phyloP scores from a whole-genome alignment of 2,797 vertebrate genomes.

The Benthosema pterotum region DNA sequence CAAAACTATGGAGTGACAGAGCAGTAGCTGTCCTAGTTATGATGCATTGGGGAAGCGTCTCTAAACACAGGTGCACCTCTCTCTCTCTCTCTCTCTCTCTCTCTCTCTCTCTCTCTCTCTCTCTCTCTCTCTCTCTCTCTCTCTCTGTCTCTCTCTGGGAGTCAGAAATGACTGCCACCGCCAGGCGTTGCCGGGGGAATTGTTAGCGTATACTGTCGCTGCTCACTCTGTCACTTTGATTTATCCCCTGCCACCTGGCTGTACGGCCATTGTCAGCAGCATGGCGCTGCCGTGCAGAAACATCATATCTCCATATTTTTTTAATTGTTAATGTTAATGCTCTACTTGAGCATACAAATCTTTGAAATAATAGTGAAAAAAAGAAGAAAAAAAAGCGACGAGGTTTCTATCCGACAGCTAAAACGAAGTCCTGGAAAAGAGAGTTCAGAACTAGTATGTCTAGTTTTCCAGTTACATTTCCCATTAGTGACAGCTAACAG shows the following conservation, averaged over 20 bases:
- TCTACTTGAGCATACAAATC: too few relatives aligned
- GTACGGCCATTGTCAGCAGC: slow-evolving; percentile 34
- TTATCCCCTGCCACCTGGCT: slow-evolving; percentile 31
- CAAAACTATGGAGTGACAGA: too few relatives aligned
- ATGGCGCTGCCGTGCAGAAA: not conserved
- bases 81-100: too few relatives aligned
- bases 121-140: too few relatives aligned
- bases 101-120: too few relatives aligned
- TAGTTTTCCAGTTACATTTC: slow-evolving; percentile 32
- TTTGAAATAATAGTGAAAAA: too few relatives aligned
- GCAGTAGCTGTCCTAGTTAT: not conserved
- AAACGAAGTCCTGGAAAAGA: slow-evolving; percentile 38
- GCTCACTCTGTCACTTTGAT: slow-evolving; percentile 26
- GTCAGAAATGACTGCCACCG: slow-evolving; percentile 32
- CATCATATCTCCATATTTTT: too few relatives aligned
- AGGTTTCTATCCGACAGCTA: too few relatives aligned
- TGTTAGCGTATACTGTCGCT: slow-evolving; percentile 21
- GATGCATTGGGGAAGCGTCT: not conserved
- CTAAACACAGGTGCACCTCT: not conserved
- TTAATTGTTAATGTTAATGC: too few relatives aligned
- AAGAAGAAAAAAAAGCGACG: too few relatives aligned
- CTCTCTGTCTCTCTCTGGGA: slow-evolving; percentile 27
- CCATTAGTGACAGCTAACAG: slow-evolving; percentile 12
- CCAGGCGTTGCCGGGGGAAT: slow-evolving; percentile 31
- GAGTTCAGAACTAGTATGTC: slow-evolving; percentile 48